Evolutionary conservation across 2,888 invertebrate species (phyloP).

Genomic region (Cheilosia vernalis): DNA sequence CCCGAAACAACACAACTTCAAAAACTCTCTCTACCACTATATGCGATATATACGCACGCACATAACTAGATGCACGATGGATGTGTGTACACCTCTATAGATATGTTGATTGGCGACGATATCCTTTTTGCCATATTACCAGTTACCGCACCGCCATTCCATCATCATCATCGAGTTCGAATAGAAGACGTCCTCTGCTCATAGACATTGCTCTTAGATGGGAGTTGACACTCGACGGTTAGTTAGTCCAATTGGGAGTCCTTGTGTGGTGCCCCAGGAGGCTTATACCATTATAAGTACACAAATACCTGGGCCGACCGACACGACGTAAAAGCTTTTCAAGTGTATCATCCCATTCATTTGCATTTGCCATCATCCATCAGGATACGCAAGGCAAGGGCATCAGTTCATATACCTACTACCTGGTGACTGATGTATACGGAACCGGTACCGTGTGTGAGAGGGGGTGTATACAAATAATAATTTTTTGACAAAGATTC

Average conservation of each 20-base stretch:
- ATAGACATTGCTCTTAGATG: constrained; percentile 56
- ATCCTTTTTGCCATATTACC: constrained; percentile 66
- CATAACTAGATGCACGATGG: constrained; percentile 33
- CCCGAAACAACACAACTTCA: constrained; percentile 54
- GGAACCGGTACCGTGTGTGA: constrained; percentile 3
- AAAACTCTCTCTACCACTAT: constrained; percentile 42
- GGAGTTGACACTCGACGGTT: constrained; percentile 71
- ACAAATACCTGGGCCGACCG: constrained; percentile 47
- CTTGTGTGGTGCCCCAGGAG: constrained; percentile 48
- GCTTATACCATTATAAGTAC: constrained; percentile 42
- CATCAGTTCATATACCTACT: neutral
- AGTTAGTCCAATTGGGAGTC: constrained; percentile 70
- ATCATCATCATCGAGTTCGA: constrained; percentile 13
- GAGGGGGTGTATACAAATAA: constrained; percentile 28
- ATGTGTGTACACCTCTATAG: constrained; percentile 24
- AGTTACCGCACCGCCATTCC: constrained; percentile 21
- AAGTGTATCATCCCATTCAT: constrained; percentile 70
- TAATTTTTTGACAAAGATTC: constrained; percentile 47
- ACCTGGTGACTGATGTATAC: constrained; percentile 35
- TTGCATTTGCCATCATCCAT: constrained; percentile 49
- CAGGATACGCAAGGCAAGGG: neutral
- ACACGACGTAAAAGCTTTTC: constrained; percentile 65
- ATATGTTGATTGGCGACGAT: constrained; percentile 69
- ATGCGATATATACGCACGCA: constrained; percentile 43
- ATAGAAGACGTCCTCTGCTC: constrained; percentile 11